These are phyloP conservation scores for Macrophya annulata DNA, from an alignment of 2,888 invertebrate species.

Conservation along the genomic window DNA sequence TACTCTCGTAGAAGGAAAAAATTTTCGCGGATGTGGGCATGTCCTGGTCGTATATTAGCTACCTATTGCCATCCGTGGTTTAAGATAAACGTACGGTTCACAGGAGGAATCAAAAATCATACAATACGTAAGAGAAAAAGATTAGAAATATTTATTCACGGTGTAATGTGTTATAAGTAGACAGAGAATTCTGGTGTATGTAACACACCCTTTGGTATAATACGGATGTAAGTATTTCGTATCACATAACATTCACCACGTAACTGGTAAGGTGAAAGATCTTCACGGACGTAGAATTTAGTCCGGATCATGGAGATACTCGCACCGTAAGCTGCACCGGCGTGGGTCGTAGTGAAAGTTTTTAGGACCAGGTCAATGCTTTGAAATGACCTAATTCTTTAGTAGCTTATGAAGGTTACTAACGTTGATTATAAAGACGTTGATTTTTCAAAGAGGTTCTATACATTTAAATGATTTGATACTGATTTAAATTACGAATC, in stretches of 20 bases:
- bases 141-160: not conserved
- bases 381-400: constrained; percentile 39
- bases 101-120: not conserved
- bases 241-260: not conserved
- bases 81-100: not conserved
- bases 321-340: not conserved
- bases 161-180: not conserved
- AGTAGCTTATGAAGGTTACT: constrained; percentile 36
- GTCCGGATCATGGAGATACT: constrained; percentile 27
- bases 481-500: not conserved
- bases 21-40: not conserved
- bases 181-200: not conserved
- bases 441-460: not conserved
- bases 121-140: not conserved
- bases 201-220: not conserved
- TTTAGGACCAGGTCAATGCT: constrained; percentile 51
- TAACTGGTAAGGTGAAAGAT: constrained; percentile 20
- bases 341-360: constrained; percentile 50
- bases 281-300: constrained; percentile 25
- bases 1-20: constrained; percentile 39
- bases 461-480: not conserved
- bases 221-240: not conserved
- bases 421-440: constrained; percentile 6
- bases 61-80: not conserved
- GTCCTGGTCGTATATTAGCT: not conserved